Conservation (phyloP, 2,797 vertebrate species). For the Microctenopoma lineatum region DNA sequence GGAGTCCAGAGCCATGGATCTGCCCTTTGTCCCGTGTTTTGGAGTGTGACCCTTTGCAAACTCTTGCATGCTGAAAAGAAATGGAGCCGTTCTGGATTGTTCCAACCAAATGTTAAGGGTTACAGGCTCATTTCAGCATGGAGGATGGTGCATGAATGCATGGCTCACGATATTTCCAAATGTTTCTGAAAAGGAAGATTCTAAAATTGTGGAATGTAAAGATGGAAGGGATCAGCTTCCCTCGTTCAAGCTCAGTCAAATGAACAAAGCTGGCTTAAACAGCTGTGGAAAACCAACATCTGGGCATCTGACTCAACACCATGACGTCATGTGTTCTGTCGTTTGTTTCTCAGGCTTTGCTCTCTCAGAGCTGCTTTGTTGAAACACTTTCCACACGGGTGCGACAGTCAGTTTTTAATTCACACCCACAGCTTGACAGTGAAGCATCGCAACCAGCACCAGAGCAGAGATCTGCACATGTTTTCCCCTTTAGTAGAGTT, state of each 20-base stretch:
- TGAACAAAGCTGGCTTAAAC: constrained; percentile 32
- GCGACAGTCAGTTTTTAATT: neutral
- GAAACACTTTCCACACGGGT: neutral
- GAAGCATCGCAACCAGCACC: neutral
- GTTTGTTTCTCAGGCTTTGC: constrained; percentile 4
- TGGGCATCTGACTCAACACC: constrained; percentile 12
- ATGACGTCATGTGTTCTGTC: constrained; percentile 29
- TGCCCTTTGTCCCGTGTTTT: constrained; percentile 58
- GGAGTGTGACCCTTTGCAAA: constrained; percentile 1
- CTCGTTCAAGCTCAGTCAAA: neutral
- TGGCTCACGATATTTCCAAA: no score
- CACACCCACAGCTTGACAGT: neutral
- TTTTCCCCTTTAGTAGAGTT: constrained; percentile 5
- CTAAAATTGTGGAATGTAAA: neutral
- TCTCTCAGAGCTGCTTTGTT: neutral
- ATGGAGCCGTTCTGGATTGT: constrained; percentile 29
- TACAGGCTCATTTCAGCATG: neutral
- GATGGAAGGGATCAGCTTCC: neutral
- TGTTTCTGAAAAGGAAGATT: neutral
- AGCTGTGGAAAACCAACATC: constrained; percentile 53
- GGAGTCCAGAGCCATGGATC: constrained; percentile 57
- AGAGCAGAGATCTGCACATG: neutral
- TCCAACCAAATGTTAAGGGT: neutral
- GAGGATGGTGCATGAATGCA: no score
- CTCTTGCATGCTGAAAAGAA: constrained; percentile 40